Conservation (phyloP, 2,797 vertebrate genomes). For the Astyanax mexicanus region DNA sequence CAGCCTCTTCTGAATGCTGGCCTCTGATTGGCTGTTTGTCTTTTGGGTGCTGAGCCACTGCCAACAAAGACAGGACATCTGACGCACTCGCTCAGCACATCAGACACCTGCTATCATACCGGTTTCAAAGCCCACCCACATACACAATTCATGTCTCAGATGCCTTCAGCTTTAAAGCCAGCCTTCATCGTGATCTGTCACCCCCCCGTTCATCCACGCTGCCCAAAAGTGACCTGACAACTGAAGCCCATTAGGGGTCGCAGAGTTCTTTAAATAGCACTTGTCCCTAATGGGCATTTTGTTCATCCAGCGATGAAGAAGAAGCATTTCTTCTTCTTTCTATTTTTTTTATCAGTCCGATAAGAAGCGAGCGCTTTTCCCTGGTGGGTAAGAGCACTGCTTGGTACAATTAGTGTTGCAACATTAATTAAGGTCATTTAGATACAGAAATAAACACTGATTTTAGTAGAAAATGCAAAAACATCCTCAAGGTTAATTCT, state of each 20-base stretch:
- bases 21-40: not conserved
- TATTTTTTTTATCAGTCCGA: too few species aligned
- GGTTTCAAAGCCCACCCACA: not conserved
- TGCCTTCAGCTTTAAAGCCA: not conserved
- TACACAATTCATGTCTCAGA: not conserved
- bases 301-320: not conserved
- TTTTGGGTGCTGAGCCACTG: not conserved
- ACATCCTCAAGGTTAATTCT: too few species aligned
- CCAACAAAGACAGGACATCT: not conserved
- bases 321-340: too few species aligned
- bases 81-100: not conserved
- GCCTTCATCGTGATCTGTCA: not conserved
- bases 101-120: constrained; percentile 2
- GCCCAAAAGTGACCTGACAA: not conserved
- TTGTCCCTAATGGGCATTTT: not conserved
- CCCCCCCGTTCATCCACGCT: not conserved
- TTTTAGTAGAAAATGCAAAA: too few species aligned
- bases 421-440: too few species aligned
- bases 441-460: too few species aligned
- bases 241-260: not conserved
- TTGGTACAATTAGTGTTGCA: too few species aligned
- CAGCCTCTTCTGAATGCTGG: not conserved
- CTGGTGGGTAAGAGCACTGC: too few species aligned
- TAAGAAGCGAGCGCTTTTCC: too few species aligned
- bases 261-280: not conserved